phyloP scores from a whole-genome alignment of 53 echinoderm and acorn worm genomes.

The Zoroaster sp. region DNA sequence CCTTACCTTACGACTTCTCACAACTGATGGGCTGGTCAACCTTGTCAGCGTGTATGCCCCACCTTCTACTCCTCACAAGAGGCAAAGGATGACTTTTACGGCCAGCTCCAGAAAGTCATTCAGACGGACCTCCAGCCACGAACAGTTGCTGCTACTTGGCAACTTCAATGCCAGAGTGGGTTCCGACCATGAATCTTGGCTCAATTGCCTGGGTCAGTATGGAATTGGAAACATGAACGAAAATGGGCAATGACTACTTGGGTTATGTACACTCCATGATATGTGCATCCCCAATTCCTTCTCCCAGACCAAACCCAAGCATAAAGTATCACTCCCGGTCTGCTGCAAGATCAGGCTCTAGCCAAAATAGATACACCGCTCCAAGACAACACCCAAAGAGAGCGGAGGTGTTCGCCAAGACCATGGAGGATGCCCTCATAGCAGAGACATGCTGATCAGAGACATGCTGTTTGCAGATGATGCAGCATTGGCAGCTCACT shows the following conservation, averaged over 20 bases:
- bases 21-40: slow-evolving; percentile 8
- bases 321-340: too few species aligned
- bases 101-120: neutral
- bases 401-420: too few species aligned
- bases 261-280: slow-evolving; percentile 26
- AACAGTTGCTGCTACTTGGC: slow-evolving; percentile 8
- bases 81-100: slow-evolving; percentile 57
- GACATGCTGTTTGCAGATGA: too few species aligned
- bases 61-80: slow-evolving; percentile 6
- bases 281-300: slow-evolving; percentile 62
- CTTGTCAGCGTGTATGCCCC: slow-evolving; percentile 56
- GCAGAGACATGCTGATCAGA: too few species aligned
- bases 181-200: slow-evolving; percentile 55
- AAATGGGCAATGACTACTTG: slow-evolving; percentile 57
- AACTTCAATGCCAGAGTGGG: slow-evolving; percentile 64
- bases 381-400: too few species aligned
- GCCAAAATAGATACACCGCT: too few species aligned
- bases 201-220: slow-evolving; percentile 36
- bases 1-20: neutral
- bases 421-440: too few species aligned
- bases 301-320: too few species aligned
- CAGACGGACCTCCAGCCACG: neutral
- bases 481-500: slow-evolving; percentile 10
- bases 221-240: slow-evolving; percentile 60
- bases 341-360: too few species aligned